Percentiles rank a stretch among this genome's conserved stretches.
Evolutionary conservation across 2,797 vertebrate genomes (phyloP).

Genomic region (Allobates femoralis): DNA sequence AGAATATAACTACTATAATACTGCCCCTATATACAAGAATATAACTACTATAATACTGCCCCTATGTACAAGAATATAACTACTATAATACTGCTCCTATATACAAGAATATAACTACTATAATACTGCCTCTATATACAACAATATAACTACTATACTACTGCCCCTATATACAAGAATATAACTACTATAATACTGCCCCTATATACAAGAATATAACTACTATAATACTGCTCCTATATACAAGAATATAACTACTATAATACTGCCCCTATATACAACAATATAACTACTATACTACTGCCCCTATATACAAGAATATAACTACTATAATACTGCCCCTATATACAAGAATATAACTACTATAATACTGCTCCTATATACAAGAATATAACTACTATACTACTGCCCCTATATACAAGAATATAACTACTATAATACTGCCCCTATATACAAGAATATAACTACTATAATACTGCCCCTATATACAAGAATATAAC

Average conservation of each 20-base stretch:
- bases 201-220: not conserved
- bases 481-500: slow-evolving; percentile 4
- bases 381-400: slow-evolving; percentile 2
- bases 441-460: not conserved
- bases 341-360: not conserved
- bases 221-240: not conserved
- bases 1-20: not conserved
- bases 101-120: not conserved
- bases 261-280: not conserved
- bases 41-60: not conserved
- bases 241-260: not conserved
- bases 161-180: not conserved
- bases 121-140: not conserved
- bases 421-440: slow-evolving; percentile 8
- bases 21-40: not conserved
- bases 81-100: not conserved
- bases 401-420: not conserved
- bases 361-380: slow-evolving; percentile 5
- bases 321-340: not conserved
- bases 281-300: slow-evolving; percentile 2
- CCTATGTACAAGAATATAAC: not conserved
- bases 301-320: slow-evolving; percentile 3
- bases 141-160: not conserved
- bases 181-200: not conserved
- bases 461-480: not conserved